Evolutionary conservation across 2,113 vertebrate species (phyloP).

Genomic region (Holacanthus passer): DNA sequence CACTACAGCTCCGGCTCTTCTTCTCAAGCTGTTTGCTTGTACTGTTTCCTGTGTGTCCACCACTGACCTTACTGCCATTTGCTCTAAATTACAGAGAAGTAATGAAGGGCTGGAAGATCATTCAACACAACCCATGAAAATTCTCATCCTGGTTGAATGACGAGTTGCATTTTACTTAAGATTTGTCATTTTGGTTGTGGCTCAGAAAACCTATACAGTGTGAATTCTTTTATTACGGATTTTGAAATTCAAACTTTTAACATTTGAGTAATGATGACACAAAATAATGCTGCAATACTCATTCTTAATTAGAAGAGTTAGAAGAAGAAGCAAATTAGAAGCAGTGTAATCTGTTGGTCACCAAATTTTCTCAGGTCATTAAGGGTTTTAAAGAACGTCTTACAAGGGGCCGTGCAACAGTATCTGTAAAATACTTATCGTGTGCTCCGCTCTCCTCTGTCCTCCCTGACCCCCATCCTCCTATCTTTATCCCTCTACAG

Average conservation of each 20-base stretch:
- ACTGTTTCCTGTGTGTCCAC: neutral
- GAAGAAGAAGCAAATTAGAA: too few relatives aligned
- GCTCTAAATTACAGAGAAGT: neutral
- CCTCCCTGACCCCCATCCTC: constrained; percentile 51
- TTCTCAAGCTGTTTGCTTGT: neutral
- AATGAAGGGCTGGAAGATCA: neutral
- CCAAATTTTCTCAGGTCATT: constrained; percentile 22
- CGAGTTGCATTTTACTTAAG: too few relatives aligned
- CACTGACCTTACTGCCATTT: neutral
- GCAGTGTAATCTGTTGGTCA: neutral
- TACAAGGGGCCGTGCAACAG: constrained; percentile 3
- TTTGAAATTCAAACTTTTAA: neutral
- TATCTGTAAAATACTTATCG: constrained; percentile 27
- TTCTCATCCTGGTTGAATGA: too few relatives aligned
- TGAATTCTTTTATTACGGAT: too few relatives aligned
- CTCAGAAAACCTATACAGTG: too few relatives aligned
- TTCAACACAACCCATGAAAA: too few relatives aligned
- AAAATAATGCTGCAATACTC: neutral
- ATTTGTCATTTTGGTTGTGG: too few relatives aligned
- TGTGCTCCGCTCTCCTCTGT: constrained; percentile 6
- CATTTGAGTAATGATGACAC: too few relatives aligned
- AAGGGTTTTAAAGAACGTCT: constrained; percentile 12
- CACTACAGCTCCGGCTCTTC: neutral
- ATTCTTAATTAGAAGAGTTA: too few relatives aligned
- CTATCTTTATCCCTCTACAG: constrained; percentile 51